A percentile compares a stretch with the other conserved stretches of the same genome.
phyloP scores from a whole-genome alignment of 2,888 invertebrate species.

The Polydesmus complanatus region DNA sequence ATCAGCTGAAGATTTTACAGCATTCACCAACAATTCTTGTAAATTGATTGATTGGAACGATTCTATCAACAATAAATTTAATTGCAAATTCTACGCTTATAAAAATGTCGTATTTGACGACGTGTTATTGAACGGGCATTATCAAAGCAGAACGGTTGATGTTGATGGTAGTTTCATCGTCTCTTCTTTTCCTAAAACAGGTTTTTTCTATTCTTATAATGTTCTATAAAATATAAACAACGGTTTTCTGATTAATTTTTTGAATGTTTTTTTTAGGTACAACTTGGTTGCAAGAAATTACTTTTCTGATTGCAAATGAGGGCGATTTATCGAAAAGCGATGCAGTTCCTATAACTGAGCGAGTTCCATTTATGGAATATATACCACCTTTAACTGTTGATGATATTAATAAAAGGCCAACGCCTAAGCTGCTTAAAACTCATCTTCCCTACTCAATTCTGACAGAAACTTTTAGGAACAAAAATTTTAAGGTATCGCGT shows the following conservation, averaged over 20 bases:
- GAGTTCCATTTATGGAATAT: neutral
- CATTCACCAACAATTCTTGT: too few relatives aligned
- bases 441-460: neutral
- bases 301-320: neutral
- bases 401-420: neutral
- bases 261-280: neutral
- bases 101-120: too few relatives aligned
- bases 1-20: too few relatives aligned
- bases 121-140: too few relatives aligned
- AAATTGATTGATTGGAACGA: too few relatives aligned
- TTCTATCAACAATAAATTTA: too few relatives aligned
- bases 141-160: too few relatives aligned
- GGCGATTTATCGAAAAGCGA: neutral
- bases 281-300: neutral
- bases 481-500: neutral
- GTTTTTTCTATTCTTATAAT: too few relatives aligned
- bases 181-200: too few relatives aligned
- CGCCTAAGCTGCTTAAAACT: neutral
- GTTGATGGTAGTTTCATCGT: too few relatives aligned
- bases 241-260: conserved; percentile 18
- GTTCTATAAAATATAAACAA: too few relatives aligned
- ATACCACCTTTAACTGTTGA: neutral
- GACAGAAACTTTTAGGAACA: neutral
- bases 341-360: neutral
- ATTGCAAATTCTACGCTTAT: too few relatives aligned